Conservation (phyloP, 2,797 vertebrate genomes). For the Pangasius larnaudii region DNA sequence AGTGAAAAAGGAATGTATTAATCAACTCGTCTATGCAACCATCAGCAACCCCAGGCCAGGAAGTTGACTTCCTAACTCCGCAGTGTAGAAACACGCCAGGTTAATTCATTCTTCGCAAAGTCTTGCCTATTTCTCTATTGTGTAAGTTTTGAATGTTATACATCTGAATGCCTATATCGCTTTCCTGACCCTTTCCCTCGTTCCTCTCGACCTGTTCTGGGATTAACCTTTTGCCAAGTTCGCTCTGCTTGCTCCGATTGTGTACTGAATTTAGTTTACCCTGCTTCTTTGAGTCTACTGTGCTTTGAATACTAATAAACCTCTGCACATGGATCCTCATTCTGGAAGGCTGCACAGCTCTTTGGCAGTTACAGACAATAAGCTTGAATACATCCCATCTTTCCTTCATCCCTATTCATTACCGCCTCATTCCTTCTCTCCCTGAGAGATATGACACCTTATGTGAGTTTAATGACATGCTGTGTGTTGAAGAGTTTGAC, state of each 20-base stretch:
- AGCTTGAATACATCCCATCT: neutral
- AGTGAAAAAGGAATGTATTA: neutral
- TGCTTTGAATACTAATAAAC: constrained; percentile 7
- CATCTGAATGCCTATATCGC: neutral
- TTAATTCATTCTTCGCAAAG: neutral
- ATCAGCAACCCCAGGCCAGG: neutral
- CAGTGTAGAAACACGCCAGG: neutral
- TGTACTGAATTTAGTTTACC: constrained; percentile 24
- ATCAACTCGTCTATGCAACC: neutral
- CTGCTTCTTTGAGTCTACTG: neutral
- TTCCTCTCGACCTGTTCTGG: neutral
- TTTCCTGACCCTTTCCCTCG: neutral
- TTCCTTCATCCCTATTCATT: constrained; percentile 8
- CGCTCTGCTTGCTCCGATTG: neutral
- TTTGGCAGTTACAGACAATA: neutral
- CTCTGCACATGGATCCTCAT: neutral
- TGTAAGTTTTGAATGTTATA: too few species aligned
- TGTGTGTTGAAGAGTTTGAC: constrained; percentile 9
- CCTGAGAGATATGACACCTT: constrained; percentile 8
- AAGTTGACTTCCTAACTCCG: neutral
- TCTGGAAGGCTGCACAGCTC: neutral
- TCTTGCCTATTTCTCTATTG: neutral
- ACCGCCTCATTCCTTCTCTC: neutral
- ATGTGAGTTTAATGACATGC: constrained; percentile 22
- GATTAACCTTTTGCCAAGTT: constrained; percentile 14